A percentile compares a stretch with the other conserved stretches of the same genome.
Conservation (phyloP, 2,797 vertebrate genomes). For the Fundulus diaphanus region DNA sequence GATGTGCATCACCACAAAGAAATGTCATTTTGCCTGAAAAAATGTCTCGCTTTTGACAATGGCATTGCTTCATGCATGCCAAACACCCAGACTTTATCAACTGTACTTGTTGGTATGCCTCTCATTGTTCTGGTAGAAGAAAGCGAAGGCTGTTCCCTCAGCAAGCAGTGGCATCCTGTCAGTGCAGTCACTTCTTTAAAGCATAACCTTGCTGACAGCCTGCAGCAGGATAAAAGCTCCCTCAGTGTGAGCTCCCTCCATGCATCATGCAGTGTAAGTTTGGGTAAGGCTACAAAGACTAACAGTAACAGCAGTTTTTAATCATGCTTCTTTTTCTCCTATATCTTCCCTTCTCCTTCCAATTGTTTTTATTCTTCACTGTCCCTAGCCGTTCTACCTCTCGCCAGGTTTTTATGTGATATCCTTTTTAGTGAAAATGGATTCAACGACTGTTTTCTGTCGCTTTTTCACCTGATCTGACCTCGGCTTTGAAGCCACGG, state of each 20-base stretch:
- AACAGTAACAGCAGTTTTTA: slow-evolving; percentile 21
- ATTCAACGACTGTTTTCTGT: background rate
- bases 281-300: slow-evolving; percentile 38
- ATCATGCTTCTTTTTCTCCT: slow-evolving; percentile 3
- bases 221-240: slow-evolving; percentile 38
- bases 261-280: slow-evolving; percentile 46
- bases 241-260: slow-evolving; percentile 38
- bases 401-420: background rate
- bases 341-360: background rate
- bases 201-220: slow-evolving; percentile 31
- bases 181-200: slow-evolving; percentile 34
- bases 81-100: background rate
- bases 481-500: background rate
- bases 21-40: background rate
- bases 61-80: background rate
- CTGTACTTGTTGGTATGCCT: slow-evolving; percentile 2
- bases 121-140: slow-evolving; percentile 5
- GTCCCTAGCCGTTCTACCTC: background rate
- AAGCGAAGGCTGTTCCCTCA: slow-evolving; percentile 9
- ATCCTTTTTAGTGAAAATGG: background rate
- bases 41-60: background rate
- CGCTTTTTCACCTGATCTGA: background rate
- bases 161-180: slow-evolving; percentile 31
- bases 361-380: slow-evolving; percentile 5
- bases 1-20: background rate